Evolutionary conservation across 2,888 invertebrate genomes (phyloP), one percentile per base, ranked within the genome.

Genomic region (Macrosiphum euphorbiae): DNA sequence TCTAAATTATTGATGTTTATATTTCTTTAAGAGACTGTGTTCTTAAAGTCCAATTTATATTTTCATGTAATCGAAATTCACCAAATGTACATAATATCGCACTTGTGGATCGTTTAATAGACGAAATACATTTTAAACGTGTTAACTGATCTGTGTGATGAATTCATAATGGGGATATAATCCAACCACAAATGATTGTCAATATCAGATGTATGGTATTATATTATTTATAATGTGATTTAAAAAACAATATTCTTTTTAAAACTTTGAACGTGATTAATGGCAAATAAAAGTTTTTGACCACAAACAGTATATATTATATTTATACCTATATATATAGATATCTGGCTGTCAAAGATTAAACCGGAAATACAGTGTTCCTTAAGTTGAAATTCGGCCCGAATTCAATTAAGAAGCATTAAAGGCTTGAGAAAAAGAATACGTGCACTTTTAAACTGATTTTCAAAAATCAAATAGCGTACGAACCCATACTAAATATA

Each of bases 331-430:
- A 85, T 44, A 85, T 26, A 44, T 47, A 86, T 87, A 87, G 50
- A 28, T 78, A 67, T 50, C 89, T 90, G 85, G 58, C 58, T 35
- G 88, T 47, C 85, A 50, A 47, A 93, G 93, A 88, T 89, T 93
- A 90, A 93, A 89, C 47, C 89, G 50, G 52, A 90, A 89, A 93
- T 90, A 89, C 89, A 35, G 20, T 58, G 47, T 85, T 85, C 55
- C 93, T 58, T 13, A 24, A 88, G 89, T 47, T 35, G 20, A 47
- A 61, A 93, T 35, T 90, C 93, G 4, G 85, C 1, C 89, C 58
- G 47, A 93, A 93, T 93, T 93, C 93, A 93, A 93, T 93, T 93
- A 90, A 93, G 50, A 85, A 16, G 90, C 85, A 93, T 90, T 93
- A 93, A 90, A 90, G 58, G 89, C 85, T 93, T n/a, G 50, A 52